Evolutionary conservation across 1,140 invertebrate species (phyloP).

Genomic region (Heliconius hewitsoni): DNA sequence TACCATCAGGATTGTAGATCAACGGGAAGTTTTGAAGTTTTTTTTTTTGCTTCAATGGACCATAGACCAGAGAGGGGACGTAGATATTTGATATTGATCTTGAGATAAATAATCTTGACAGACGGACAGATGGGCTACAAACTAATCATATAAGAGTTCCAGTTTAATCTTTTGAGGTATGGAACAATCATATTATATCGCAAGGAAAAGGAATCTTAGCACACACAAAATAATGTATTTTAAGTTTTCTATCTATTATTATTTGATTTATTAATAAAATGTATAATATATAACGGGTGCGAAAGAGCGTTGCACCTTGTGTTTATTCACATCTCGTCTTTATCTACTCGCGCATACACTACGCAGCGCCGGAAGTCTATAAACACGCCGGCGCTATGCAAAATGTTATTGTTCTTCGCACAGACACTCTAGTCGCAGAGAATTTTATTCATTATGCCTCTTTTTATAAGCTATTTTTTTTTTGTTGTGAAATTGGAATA

Average conservation of each 20-base stretch:
- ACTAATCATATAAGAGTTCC: too few species aligned
- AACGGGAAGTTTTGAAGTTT: too few species aligned
- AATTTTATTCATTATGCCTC: not conserved
- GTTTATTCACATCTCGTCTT: constrained; percentile 14
- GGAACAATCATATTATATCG: not conserved
- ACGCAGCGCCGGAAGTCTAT: constrained; percentile 14
- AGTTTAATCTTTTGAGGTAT: too few species aligned
- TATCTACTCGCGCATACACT: constrained; percentile 9
- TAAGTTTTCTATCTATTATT: not conserved
- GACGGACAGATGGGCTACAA: too few species aligned
- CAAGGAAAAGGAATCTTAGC: too few species aligned
- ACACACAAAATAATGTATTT: not conserved
- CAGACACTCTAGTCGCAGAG: not conserved
- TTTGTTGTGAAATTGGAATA: too few species aligned
- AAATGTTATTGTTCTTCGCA: constrained; percentile 11
- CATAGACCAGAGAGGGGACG: too few species aligned
- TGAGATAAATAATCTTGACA: too few species aligned
- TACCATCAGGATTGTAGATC: too few species aligned
- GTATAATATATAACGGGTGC: not conserved
- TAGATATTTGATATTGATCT: too few species aligned
- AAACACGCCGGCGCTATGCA: constrained; percentile 9
- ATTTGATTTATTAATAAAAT: not conserved
- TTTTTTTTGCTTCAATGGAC: too few species aligned
- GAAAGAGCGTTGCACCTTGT: not conserved
- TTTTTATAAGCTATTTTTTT: too few species aligned